Evolutionary conservation across 2,888 invertebrate species (phyloP), one percentile per base, ranked within the genome.

Genomic region (Synergus laeviventris): DNA sequence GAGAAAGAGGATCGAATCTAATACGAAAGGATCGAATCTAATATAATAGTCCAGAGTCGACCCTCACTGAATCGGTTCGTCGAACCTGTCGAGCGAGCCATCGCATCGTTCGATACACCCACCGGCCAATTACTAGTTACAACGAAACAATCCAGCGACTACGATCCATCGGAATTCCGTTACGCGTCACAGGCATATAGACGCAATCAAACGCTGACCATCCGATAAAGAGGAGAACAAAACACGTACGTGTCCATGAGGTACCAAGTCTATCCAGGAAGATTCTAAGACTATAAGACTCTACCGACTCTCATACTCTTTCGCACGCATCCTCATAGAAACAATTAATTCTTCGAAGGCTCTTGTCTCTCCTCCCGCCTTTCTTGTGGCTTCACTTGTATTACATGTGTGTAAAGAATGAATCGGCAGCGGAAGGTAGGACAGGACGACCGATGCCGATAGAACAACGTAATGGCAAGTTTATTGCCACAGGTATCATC

Each of bases 111-210:
- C 66, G 74, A 76, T 77, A 74, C 81, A 82, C 80, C 83, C 82
- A 82, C 79, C 79, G 81, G 85, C 82, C 85, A 85, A 85, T 85
- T 85, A 85, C 82, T 76, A 76, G 84, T 84, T 85, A 85, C 82
- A 76, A 78, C 78, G 80, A 81, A 83, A 84, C 83, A 83, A 85
- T 81, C 78, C 80, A 79, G 31, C 81, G 81, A 81, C 84, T 83
- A 81, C 81, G 83, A 84, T 78, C 85, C 81, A 84, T 84, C 82
- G 82, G 85, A 84, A 85, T 84, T 85, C 85, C 85, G 84, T 85
- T 85, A 85, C 84, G 84, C 84, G 81, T 79, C 75, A 78, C 80
- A 81, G 18, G 31, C 61, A 45, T 24, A 74, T 24, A 74, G 21
- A 42, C 14, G 39, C 16, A 74, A 74, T 74, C 49, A 74, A 77